Evolutionary conservation across 2,797 vertebrate species (phyloP).

Genomic region (Cossypha caffra): DNA sequence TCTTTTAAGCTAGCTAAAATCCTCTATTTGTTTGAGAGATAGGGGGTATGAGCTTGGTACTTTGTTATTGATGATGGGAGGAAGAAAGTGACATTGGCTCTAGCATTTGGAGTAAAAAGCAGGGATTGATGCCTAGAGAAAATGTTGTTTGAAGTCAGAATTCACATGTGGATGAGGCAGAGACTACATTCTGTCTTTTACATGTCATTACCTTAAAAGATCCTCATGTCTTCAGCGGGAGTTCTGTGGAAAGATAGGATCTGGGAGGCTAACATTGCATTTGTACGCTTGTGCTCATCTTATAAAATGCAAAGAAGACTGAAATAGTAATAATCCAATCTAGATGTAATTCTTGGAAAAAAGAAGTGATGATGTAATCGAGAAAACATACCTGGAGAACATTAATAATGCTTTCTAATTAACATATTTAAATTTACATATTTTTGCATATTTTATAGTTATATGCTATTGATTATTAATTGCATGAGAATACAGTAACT

Average conservation of each 20-base stretch:
- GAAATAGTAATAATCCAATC: background rate
- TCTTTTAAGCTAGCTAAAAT: background rate
- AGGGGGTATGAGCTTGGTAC: background rate
- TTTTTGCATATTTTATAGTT: background rate
- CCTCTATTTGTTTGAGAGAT: background rate
- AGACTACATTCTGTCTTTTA: background rate
- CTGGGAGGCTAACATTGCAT: background rate
- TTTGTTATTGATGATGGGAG: background rate
- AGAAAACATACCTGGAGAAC: background rate
- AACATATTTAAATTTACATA: background rate
- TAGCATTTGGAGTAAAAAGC: background rate
- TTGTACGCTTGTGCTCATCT: background rate
- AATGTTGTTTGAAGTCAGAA: background rate
- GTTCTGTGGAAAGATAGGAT: background rate
- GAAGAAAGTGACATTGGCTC: background rate
- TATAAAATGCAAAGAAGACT: background rate
- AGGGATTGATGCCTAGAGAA: background rate
- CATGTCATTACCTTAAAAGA: background rate
- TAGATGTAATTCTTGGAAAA: background rate
- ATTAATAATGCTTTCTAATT: background rate
- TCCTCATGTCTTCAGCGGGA: background rate
- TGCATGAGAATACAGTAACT: background rate
- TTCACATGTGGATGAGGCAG: background rate
- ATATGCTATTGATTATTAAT: background rate
- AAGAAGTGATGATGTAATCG: background rate